Evolutionary conservation across 2,888 invertebrate species (phyloP), one percentile per base, ranked within the genome.

Genomic region (Formica aserva): DNA sequence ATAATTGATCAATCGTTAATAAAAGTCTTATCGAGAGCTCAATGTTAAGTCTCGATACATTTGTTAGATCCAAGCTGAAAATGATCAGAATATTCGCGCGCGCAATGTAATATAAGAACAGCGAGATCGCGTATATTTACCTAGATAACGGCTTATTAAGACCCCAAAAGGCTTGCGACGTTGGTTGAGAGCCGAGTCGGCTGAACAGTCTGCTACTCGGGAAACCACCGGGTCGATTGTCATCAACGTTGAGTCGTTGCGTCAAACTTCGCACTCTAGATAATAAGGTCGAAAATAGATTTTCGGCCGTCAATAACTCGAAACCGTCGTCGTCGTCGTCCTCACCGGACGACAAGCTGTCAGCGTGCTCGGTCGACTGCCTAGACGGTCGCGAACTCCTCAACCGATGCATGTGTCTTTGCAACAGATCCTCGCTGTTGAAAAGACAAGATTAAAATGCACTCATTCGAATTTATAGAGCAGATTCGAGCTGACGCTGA

Each of bases 291-390:
- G 98, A 98, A 95, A 98, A 98, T 76, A 98, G 96, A 94, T 98
- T 98, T 95, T 98, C 98, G 0, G 98, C 98, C 2, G 98, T 98
- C 90, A 98, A 96, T 91, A 98, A 97, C 94, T 98, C 98, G 95
- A 98, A 98, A 89, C 98, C 98, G 93, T 98, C 98, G 92, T 98
- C 98, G 91, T 98, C 97, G 94, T 98, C 98, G 87, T 97, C 97
- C 95, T 98, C 97, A 85, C 98, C 97, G 67, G 98, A 98, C 94
- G 98, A 98, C 87, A 98, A 96, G 86, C 98, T 98, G 95, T 98
- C 98, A 52, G 97, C 97, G 91, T 97, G 97, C 93, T 97, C 96
- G 41, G 96, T 92, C 29, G 96, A 96, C 71, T 96, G 93, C 87
- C 95, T 97, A 86, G 97, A 96, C 62, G 97, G 97, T 85, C 97